These are phyloP conservation scores for Altica lythri DNA, from an alignment of 2,888 invertebrate species.

Conservation along the genomic window DNA sequence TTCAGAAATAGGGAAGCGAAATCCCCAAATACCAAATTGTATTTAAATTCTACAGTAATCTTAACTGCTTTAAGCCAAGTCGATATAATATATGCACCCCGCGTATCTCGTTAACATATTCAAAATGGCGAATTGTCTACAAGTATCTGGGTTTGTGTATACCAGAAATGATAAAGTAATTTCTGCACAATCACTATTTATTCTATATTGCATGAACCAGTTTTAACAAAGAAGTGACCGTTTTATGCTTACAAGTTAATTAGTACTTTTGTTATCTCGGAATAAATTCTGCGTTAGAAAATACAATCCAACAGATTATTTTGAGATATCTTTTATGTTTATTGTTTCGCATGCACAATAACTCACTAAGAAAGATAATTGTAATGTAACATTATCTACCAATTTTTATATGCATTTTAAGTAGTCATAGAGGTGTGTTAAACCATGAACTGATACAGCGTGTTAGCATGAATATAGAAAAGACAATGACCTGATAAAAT, in stretches of 20 bases:
- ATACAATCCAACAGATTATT: not conserved
- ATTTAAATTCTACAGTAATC: slow-evolving; percentile 45
- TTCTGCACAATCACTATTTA: slow-evolving; percentile 32
- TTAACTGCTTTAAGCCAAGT: slow-evolving; percentile 44
- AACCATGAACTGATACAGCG: slow-evolving; percentile 9
- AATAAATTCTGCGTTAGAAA: slow-evolving; percentile 17
- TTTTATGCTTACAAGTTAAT: slow-evolving; percentile 34
- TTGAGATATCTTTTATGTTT: slow-evolving; percentile 17
- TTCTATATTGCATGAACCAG: too few species aligned
- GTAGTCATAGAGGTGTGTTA: slow-evolving; percentile 15
- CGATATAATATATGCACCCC: slow-evolving; percentile 49
- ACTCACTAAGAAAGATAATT: slow-evolving; percentile 24
- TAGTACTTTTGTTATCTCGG: slow-evolving; percentile 30
- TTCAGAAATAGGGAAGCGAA: slow-evolving; percentile 24
- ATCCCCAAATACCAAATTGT: slow-evolving; percentile 34
- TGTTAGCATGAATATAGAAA: slow-evolving; percentile 21
- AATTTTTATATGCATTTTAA: slow-evolving; percentile 25
- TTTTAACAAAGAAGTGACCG: slow-evolving; percentile 30
- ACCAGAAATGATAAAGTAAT: slow-evolving; percentile 32
- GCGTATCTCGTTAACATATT: slow-evolving; percentile 43
- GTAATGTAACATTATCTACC: slow-evolving; percentile 22
- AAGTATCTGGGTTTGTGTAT: slow-evolving; percentile 28
- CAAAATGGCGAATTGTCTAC: slow-evolving; percentile 44
- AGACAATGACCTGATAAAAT: slow-evolving; percentile 21
- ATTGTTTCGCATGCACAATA: slow-evolving; percentile 21